Conservation (phyloP, 2,113 vertebrate genomes). For the Esox niger region DNA sequence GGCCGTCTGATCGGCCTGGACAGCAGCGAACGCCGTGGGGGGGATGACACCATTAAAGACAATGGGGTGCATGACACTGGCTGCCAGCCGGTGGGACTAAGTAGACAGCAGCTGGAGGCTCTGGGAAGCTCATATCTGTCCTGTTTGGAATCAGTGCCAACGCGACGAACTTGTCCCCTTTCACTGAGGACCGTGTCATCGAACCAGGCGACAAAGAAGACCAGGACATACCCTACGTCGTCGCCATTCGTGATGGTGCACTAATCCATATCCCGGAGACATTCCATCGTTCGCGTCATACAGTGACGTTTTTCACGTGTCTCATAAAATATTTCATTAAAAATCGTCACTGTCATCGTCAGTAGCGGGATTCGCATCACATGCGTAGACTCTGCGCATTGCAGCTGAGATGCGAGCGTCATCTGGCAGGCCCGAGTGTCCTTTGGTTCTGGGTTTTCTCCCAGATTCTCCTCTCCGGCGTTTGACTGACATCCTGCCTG, state of each 20-base stretch:
- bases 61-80: background rate
- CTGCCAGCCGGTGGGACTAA: conserved; percentile 21
- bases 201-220: conserved; percentile 5
- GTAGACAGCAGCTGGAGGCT: conserved; percentile 19
- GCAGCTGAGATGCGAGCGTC: background rate
- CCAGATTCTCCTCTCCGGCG: conserved; percentile 28
- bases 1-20: conserved; percentile 10
- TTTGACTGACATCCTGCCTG: conserved; percentile 45
- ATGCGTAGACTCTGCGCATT: background rate
- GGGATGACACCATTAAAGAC: background rate
- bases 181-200: conserved; percentile 1
- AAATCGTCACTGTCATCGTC: background rate
- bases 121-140: conserved; percentile 29
- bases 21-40: conserved; percentile 7
- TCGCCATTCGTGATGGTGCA: conserved; percentile 27
- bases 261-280: conserved; percentile 16
- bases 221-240: conserved; percentile 15
- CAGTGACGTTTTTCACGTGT: too few relatives aligned
- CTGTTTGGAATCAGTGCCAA: conserved; percentile 27
- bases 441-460: background rate
- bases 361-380: background rate
- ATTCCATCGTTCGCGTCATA: too few relatives aligned
- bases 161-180: conserved; percentile 12
- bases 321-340: background rate
- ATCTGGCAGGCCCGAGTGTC: background rate